Evolutionary conservation across 2,113 vertebrate species (phyloP).

Genomic region (Scolopax mira): DNA sequence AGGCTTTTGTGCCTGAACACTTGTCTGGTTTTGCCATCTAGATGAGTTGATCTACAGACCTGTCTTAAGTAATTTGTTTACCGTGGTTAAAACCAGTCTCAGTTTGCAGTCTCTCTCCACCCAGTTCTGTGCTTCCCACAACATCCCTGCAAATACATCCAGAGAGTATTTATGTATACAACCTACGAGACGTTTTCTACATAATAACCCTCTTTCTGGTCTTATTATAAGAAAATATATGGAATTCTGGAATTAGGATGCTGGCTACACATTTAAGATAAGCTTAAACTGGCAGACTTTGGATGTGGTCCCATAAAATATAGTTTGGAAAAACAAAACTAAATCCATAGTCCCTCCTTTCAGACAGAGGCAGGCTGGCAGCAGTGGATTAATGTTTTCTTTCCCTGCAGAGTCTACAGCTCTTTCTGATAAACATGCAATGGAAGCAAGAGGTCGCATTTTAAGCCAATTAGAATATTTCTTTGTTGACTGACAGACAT

Average conservation of each 20-base stretch:
- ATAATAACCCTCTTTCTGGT: not conserved
- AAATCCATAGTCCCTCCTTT: not conserved
- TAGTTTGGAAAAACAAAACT: not conserved
- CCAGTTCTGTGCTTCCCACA: not conserved
- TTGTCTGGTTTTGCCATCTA: not conserved
- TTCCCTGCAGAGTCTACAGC: not conserved
- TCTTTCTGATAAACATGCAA: not conserved
- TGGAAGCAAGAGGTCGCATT: not conserved
- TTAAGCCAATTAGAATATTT: not conserved
- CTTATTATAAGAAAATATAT: rapidly evolving
- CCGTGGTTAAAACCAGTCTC: not conserved
- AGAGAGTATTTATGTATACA: rapidly evolving
- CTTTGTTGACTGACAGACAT: not conserved
- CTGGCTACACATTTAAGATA: not conserved
- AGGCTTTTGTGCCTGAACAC: not conserved
- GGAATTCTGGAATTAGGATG: not conserved
- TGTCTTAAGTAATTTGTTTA: not conserved
- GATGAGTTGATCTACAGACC: not conserved
- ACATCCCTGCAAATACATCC: not conserved
- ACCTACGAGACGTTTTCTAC: not conserved
- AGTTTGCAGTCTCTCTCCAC: not conserved
- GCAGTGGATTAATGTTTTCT: not conserved
- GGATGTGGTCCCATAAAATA: not conserved
- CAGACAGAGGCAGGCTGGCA: not conserved
- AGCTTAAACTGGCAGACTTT: not conserved